Evolutionary conservation across 2,797 vertebrate species (phyloP).

Genomic region (Hoplostethus atlanticus): DNA sequence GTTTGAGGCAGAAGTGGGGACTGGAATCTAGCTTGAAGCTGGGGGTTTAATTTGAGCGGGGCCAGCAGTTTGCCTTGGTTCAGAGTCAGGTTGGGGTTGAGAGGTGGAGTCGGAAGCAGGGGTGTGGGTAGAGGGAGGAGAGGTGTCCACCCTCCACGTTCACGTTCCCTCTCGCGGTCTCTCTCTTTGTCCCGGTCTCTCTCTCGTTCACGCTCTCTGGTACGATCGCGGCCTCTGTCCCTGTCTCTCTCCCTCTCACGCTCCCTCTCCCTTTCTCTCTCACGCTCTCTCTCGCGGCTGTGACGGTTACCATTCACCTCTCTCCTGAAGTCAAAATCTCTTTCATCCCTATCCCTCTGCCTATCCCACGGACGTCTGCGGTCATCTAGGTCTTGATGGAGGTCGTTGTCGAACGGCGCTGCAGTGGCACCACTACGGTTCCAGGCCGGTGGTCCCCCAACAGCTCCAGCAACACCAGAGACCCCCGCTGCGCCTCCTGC

Average conservation of each 20-base stretch:
- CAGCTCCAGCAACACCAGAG: constrained; percentile 50
- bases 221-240: constrained; percentile 74
- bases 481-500: constrained; percentile 35
- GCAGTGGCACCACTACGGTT: constrained; percentile 59
- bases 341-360: constrained; percentile 95
- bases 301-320: constrained; percentile 95
- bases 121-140: constrained; percentile 84
- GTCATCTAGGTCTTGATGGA: constrained; percentile 97
- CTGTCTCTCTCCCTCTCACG: constrained; percentile 59
- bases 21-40: constrained; percentile 70
- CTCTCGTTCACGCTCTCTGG: constrained; percentile 74
- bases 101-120: constrained; percentile 78
- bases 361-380: constrained; percentile 97
- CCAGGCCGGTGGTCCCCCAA: constrained; percentile 67
- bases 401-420: constrained; percentile 87
- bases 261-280: constrained; percentile 82
- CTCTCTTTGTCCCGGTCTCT: constrained; percentile 79
- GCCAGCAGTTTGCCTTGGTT: constrained; percentile 75
- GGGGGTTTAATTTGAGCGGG: constrained; percentile 75
- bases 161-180: constrained; percentile 78
- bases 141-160: constrained; percentile 79
- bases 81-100: constrained; percentile 74
- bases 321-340: constrained; percentile 96
- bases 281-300: constrained; percentile 90
- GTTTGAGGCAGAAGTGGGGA: constrained; percentile 67